A percentile compares a stretch with the other conserved stretches of the same genome.
phyloP scores from a whole-genome alignment of 2,888 invertebrate species.

The Drosophila nr. fundita region DNA sequence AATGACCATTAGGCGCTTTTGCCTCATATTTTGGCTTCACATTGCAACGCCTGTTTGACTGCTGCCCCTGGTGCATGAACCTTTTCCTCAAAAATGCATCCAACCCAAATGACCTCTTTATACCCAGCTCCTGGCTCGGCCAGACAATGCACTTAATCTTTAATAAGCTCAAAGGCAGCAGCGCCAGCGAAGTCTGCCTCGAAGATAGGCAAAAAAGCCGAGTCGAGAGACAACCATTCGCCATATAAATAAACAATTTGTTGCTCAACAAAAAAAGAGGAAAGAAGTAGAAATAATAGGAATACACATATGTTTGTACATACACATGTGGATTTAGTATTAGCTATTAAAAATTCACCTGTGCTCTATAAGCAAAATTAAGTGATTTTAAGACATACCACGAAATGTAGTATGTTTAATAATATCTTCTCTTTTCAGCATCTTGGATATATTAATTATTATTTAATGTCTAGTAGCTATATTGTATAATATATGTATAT shows the following conservation, averaged over 20 bases:
- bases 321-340: not conserved
- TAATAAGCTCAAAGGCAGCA: constrained; percentile 68
- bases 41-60: constrained; percentile 31
- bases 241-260: constrained; percentile 63
- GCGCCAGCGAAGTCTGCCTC: constrained; percentile 19
- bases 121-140: constrained; percentile 24
- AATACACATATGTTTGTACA: not conserved
- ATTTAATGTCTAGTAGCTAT: not conserved
- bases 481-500: too few relatives aligned
- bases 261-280: constrained; percentile 21
- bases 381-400: not conserved
- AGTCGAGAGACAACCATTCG: constrained; percentile 70
- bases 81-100: not conserved
- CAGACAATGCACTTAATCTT: constrained; percentile 74
- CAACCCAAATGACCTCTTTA: constrained; percentile 20
- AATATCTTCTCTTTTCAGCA: not conserved
- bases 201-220: constrained; percentile 32
- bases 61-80: constrained; percentile 11
- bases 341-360: too few relatives aligned
- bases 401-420: not conserved
- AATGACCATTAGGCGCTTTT: constrained; percentile 70
- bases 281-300: constrained; percentile 33
- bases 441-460: not conserved
- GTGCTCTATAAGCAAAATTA: not conserved
- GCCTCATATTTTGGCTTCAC: constrained; percentile 57